Percentiles rank a stretch among this genome's conserved stretches.
Conservation (phyloP, 92 coral and sea anemone species). For the Micromussa lordhowensis region DNA sequence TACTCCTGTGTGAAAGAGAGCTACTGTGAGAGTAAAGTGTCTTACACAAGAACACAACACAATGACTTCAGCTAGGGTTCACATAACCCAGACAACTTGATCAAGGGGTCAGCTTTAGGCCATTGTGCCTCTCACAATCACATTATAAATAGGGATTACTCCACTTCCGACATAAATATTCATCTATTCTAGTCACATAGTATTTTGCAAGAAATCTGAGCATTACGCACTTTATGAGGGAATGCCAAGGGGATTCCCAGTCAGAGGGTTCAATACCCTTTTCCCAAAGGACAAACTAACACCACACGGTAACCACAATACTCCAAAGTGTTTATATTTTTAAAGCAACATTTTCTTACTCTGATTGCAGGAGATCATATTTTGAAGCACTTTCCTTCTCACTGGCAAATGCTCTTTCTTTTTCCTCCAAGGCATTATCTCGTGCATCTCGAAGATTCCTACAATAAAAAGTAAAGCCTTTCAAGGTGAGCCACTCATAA, state of each 20-base stretch:
- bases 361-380: slow-evolving; percentile 85
- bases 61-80: no score
- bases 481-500: not conserved
- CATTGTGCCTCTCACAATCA: not conserved
- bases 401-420: slow-evolving; percentile 77
- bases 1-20: not conserved
- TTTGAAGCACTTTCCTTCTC: slow-evolving; percentile 80
- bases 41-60: not conserved
- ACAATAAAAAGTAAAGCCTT: not conserved
- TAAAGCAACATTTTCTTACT: slow-evolving; percentile 62
- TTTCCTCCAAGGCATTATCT: slow-evolving; percentile 87
- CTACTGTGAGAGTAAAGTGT: not conserved
- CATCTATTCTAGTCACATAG: no score
- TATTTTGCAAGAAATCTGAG: no score
- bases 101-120: not conserved
- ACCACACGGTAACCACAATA: no score
- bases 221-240: no score
- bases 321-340: no score
- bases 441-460: slow-evolving; percentile 87
- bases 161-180: no score
- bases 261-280: no score
- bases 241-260: no score
- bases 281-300: no score
- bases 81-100: no score
- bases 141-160: no score